Conservation (phyloP, 2,888 invertebrate genomes). For the Lysandra coridon region DNA sequence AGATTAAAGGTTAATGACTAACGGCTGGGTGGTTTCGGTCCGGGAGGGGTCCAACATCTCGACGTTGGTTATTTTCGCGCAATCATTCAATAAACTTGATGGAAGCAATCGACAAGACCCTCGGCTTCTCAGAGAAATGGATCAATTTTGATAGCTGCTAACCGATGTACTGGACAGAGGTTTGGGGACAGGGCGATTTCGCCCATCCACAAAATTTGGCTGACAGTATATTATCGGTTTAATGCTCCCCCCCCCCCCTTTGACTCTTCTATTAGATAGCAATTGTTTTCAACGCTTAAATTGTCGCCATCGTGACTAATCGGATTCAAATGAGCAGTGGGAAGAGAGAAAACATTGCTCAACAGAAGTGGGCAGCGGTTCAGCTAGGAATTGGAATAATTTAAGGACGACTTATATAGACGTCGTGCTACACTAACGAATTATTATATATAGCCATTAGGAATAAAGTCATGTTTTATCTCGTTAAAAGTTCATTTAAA, state of each 20-base stretch:
- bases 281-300: not conserved
- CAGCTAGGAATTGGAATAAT: not conserved
- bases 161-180: constrained; percentile 29
- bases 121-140: constrained; percentile 73
- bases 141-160: constrained; percentile 51
- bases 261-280: not conserved
- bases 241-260: not conserved
- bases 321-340: constrained; percentile 11
- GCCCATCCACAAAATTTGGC: not conserved
- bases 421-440: not conserved
- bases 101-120: constrained; percentile 75
- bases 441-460: constrained; percentile 34
- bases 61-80: constrained; percentile 71
- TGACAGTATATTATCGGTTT: not conserved
- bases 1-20: constrained; percentile 65
- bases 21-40: constrained; percentile 55
- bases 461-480: constrained; percentile 47
- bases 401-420: not conserved
- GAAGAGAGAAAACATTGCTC: constrained; percentile 13
- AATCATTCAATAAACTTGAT: constrained; percentile 79
- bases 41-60: constrained; percentile 66
- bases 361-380: constrained; percentile 8
- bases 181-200: not conserved
- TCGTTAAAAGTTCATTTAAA: constrained; percentile 76
- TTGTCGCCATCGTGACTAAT: constrained; percentile 3